Base-by-base conservation (phyloP, 1,140 invertebrate species). In the Lanistes nyassanus region DNA sequence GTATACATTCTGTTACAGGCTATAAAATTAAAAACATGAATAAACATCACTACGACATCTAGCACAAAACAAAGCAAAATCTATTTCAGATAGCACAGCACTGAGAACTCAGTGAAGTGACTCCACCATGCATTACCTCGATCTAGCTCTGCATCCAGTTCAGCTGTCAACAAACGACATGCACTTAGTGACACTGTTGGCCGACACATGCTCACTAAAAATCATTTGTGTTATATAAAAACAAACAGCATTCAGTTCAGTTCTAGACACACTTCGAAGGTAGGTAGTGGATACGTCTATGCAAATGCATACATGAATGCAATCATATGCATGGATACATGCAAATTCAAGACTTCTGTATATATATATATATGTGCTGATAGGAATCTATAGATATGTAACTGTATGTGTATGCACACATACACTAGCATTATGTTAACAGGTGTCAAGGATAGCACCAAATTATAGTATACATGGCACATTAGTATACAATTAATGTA, bases 131-230 rank as follows among this genome's bases (percentile, higher is more conserved):
- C 47, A n/a, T 75, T 75, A 75, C 74, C 74, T 75, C 67, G 62
- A 34, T 75, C 74, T 75, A 75, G 67, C 65, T 75, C 42, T 47
- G 51, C 74, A 67, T 75, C 74, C 74, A 75, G 58, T 60, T 75
- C 74, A 37, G 74, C 74, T 75, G 74, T 66, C 11, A 34, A 39
- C 51, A 70, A 70, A 36, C 68, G 55, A 65, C 62, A 65, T 65
- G 62, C 62, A 13, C 31, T 65, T 16, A 65, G 21, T 29, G 19
- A 65, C 29, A 65, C 62, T 26, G 31, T 23, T 31, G 31, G 29
- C 62, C 29, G 21, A 65, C 62, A 36, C 62, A 65, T 34, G 37
- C 31, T 65, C 19, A 11, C 62, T 16, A 36, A 7, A n/a, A 29
- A 21, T 37, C 62, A 65, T 36, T 65, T 19, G 34, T 37, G 37